Conservation (phyloP, 1,140 invertebrate species). For the Micrasema longulum region DNA sequence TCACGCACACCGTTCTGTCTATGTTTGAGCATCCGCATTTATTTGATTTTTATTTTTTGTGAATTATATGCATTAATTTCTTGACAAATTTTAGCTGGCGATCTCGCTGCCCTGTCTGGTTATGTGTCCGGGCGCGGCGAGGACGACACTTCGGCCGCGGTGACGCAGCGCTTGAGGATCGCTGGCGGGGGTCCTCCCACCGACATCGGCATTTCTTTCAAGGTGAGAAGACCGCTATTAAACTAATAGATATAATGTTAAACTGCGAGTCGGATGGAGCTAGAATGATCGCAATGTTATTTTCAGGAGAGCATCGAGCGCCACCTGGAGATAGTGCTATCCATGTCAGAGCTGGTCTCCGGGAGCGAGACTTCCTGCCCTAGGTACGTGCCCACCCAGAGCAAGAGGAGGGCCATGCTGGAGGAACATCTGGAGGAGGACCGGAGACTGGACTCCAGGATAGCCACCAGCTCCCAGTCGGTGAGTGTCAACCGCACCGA, state of each 20-base stretch:
- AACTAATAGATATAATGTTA: no score
- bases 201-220: conserved; percentile 37
- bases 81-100: conserved; percentile 58
- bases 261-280: no score
- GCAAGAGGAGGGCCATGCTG: conserved; percentile 6
- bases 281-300: not conserved
- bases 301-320: conserved; percentile 60
- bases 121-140: conserved; percentile 57
- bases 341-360: conserved; percentile 50
- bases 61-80: not conserved
- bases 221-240: conserved; percentile 29
- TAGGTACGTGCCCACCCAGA: conserved; percentile 19
- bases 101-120: conserved; percentile 54
- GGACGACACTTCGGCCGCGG: conserved; percentile 59
- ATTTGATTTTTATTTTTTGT: no score
- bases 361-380: conserved; percentile 29
- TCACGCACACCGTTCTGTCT: no score
- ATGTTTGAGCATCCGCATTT: no score
- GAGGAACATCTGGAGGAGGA: conserved; percentile 43
- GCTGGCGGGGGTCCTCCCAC: conserved; percentile 45
- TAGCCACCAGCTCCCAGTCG: no score
- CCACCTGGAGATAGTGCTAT: conserved; percentile 52
- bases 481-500: no score
- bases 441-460: not conserved
- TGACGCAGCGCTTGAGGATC: conserved; percentile 55